Evolutionary conservation across 1,140 invertebrate genomes (phyloP).

Genomic region (Ladona fulva): DNA sequence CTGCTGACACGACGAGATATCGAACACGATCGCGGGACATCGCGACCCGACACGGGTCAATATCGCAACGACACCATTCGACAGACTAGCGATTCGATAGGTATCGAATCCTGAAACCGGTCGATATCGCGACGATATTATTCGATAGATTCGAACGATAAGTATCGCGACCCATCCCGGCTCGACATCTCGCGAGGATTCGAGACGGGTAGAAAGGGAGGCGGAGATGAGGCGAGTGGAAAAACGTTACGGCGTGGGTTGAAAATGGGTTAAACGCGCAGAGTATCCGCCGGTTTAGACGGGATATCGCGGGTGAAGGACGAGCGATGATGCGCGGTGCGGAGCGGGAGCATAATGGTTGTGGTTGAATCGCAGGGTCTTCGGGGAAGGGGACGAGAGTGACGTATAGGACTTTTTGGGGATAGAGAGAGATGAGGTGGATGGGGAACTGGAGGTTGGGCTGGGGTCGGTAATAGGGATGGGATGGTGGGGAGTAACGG

Average conservation of each 20-base stretch:
- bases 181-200: neutral
- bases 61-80: no score
- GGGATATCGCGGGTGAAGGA: slow-evolving; percentile 1
- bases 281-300: neutral
- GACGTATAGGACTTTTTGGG: neutral
- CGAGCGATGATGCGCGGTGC: neutral
- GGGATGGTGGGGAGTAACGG: neutral
- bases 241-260: neutral
- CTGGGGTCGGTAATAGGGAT: neutral
- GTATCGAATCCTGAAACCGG: no score
- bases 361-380: neutral
- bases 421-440: neutral
- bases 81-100: no score
- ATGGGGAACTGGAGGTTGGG: neutral
- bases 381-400: neutral
- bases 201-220: neutral
- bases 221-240: neutral
- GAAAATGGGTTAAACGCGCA: no score
- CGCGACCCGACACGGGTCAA: no score
- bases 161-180: no score
- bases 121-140: no score
- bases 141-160: no score
- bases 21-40: no score
- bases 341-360: neutral
- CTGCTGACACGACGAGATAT: no score